Base-by-base conservation (phyloP, 2,113 vertebrate genomes). In the Malurus melanocephalus region DNA sequence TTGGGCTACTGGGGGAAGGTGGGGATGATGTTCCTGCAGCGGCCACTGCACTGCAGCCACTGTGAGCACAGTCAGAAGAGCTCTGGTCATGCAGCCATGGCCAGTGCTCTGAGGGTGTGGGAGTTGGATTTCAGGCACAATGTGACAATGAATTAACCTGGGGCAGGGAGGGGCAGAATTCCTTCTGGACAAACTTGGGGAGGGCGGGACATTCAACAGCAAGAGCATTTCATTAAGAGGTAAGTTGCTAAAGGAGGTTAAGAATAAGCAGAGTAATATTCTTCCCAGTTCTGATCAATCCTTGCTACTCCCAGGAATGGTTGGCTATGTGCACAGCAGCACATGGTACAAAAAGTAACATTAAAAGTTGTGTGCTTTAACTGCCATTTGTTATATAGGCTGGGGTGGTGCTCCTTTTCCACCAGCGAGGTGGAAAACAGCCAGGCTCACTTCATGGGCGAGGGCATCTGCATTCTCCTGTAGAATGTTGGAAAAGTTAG, bases 391-490 rank as follows among this genome's bases (percentile, higher is more conserved):
- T 94, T 92, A 97, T 87, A 96, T 48, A 88, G 96, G 96, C 88
- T 98, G 97, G 22, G 99, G 98, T 83, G 97, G 96, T 43, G 97
- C 98, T 91, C 99, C 99, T 26, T 97, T 96, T 82, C 99, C 99
- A 46, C 98, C 99, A 49, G 99, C 99, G 0, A 99, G 96, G 33
- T 96, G 96, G 90, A 98, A 98, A 26, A 99, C 99, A 27, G 97
- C 98, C 73, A 99, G 93, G 95, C 98, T 98, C 55, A 99, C 99
- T 96, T 98, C 98, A 61, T 98, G 96, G 53, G 98, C 99, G 7
- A 99, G 97, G 71, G 91, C 95, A 61, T 99, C 98, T 0, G 98
- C 98, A 42, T 93, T 98, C 92, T 98, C 98, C 99, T 99, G 95
- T 53, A 96, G 96, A 85, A 61, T 7, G 48, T 65, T 74, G 40